phyloP scores from a whole-genome alignment of 2,113 vertebrate species.

The Nothobranchius furzeri region DNA sequence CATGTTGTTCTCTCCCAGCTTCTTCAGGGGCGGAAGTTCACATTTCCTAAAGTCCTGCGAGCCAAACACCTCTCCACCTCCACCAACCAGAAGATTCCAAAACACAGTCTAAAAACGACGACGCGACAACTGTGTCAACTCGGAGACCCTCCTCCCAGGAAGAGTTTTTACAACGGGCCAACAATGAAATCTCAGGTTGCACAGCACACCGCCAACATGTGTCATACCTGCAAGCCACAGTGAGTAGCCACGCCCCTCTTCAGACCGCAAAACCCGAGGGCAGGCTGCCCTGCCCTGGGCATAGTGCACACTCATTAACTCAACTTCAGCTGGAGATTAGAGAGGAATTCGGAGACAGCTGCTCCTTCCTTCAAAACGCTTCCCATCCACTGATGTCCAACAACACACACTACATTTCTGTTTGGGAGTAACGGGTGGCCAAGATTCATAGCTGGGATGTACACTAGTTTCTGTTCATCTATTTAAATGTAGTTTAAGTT shows the following conservation, averaged over 20 bases:
- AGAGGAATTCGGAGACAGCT: constrained; percentile 72
- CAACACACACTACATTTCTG: constrained; percentile 38
- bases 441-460: neutral
- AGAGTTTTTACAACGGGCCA: constrained; percentile 67
- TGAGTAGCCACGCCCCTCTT: constrained; percentile 57
- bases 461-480: neutral
- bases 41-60: constrained; percentile 62
- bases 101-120: constrained; percentile 76
- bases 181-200: constrained; percentile 67
- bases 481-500: neutral
- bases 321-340: constrained; percentile 69
- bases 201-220: constrained; percentile 52
- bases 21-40: constrained; percentile 61
- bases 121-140: constrained; percentile 79
- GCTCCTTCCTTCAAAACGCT: constrained; percentile 56
- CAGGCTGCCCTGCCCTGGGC: constrained; percentile 61
- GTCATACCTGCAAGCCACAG: constrained; percentile 77
- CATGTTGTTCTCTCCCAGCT: constrained; percentile 22
- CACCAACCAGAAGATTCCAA: constrained; percentile 66
- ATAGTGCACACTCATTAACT: constrained; percentile 64
- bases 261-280: constrained; percentile 50
- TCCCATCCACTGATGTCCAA: constrained; percentile 36
- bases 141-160: constrained; percentile 61
- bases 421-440: constrained; percentile 9
- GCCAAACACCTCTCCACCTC: constrained; percentile 36